phyloP scores from a whole-genome alignment of 2,797 vertebrate genomes.

The Pantherophis vulpinus region DNA sequence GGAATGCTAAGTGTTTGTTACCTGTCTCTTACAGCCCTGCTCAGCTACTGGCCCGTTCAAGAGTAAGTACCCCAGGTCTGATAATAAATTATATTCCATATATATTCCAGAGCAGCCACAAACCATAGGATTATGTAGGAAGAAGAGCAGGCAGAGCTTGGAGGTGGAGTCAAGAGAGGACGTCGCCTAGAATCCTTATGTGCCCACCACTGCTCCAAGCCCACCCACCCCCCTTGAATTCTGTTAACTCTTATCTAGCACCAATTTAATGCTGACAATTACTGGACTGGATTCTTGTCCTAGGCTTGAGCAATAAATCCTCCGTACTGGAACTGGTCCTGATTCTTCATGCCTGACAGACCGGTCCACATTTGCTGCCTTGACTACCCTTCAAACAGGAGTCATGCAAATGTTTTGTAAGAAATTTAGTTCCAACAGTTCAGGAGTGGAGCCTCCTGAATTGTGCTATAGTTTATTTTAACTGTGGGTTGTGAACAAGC shows the following conservation, averaged over 20 bases:
- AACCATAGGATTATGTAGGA: background rate
- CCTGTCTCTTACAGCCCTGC: constrained; percentile 63
- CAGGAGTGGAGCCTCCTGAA: background rate
- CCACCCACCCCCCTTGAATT: background rate
- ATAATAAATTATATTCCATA: background rate
- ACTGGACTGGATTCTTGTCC: background rate
- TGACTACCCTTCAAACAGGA: too few species aligned
- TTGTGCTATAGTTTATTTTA: background rate
- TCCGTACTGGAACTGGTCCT: background rate
- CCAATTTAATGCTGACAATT: background rate
- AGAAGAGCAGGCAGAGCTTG: background rate
- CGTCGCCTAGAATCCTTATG: background rate
- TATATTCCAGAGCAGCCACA: background rate
- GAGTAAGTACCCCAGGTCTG: constrained; percentile 59
- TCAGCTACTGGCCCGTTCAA: constrained; percentile 67
- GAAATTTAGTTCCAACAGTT: background rate
- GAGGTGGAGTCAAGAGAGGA: background rate
- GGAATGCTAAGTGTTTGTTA: constrained; percentile 67
- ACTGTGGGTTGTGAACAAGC: background rate
- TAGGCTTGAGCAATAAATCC: background rate
- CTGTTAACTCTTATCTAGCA: background rate
- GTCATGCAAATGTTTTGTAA: background rate
- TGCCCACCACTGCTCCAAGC: background rate
- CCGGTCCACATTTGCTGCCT: background rate
- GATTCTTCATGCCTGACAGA: too few species aligned